Conservation (phyloP, 2,888 invertebrate genomes). For the Crematogaster levior region DNA sequence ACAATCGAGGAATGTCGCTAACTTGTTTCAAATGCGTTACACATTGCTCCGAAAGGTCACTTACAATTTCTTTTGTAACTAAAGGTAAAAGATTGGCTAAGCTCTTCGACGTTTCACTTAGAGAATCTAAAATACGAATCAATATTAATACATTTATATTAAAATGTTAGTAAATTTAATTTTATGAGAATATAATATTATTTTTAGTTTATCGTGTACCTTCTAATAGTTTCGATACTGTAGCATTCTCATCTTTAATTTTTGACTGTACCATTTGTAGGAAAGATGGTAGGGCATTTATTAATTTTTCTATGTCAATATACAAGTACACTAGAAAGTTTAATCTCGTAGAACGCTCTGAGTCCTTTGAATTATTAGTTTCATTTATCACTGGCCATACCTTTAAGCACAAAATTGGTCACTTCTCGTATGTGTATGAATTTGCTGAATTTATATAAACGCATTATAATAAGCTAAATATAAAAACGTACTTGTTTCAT, state of each 20-base stretch:
- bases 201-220: constrained; percentile 67
- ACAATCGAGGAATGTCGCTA: constrained; percentile 96
- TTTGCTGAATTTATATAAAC: not conserved
- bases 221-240: constrained; percentile 74
- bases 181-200: not conserved
- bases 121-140: constrained; percentile 69
- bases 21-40: constrained; percentile 92
- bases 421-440: not conserved
- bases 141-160: not conserved
- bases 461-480: not conserved
- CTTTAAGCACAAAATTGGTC: constrained; percentile 61
- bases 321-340: constrained; percentile 85
- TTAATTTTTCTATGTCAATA: constrained; percentile 83
- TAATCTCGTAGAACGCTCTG: constrained; percentile 74
- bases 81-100: constrained; percentile 76
- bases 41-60: constrained; percentile 85
- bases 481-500: constrained; percentile 75
- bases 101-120: constrained; percentile 70
- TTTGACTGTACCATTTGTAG: constrained; percentile 76
- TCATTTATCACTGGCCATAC: constrained; percentile 77
- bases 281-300: constrained; percentile 79
- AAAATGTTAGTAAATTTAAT: too few species aligned
- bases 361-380: constrained; percentile 72
- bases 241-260: constrained; percentile 70
- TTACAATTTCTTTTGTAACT: constrained; percentile 84